Evolutionary conservation across 2,113 vertebrate genomes (phyloP).

Genomic region (Lontra canadensis): DNA sequence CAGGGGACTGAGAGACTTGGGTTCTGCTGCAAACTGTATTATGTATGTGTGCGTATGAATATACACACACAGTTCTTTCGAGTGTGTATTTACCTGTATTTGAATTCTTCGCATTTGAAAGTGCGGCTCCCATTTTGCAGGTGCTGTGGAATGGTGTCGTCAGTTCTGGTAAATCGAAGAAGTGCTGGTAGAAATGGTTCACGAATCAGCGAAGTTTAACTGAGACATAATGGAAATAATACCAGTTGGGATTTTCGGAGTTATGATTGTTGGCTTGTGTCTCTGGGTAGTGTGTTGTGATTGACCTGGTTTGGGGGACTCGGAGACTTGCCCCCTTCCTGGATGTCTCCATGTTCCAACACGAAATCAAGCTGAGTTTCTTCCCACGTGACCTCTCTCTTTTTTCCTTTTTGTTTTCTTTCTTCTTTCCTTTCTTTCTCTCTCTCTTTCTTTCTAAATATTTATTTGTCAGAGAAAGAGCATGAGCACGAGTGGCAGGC

Average conservation of each 20-base stretch:
- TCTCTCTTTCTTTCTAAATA: background rate
- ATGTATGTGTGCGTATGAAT: background rate
- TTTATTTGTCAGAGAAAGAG: background rate
- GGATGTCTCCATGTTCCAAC: background rate
- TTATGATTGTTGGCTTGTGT: background rate
- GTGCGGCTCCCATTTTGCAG: background rate
- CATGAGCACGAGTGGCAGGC: no score
- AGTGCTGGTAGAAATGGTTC: background rate
- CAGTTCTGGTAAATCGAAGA: background rate
- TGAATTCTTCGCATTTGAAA: background rate
- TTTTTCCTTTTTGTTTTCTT: background rate
- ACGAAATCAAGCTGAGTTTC: background rate
- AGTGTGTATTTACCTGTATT: background rate
- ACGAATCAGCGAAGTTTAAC: background rate
- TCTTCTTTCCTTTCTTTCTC: background rate
- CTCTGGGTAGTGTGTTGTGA: background rate
- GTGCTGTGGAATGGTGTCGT: background rate
- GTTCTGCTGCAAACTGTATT: background rate
- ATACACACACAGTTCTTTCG: background rate
- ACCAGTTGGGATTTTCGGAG: background rate
- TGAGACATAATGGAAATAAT: background rate
- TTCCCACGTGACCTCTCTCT: background rate
- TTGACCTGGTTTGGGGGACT: background rate
- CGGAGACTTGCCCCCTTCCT: background rate
- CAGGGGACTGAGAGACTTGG: background rate